Conservation (phyloP, 1,140 invertebrate species). For the Drosophila erecta region DNA sequence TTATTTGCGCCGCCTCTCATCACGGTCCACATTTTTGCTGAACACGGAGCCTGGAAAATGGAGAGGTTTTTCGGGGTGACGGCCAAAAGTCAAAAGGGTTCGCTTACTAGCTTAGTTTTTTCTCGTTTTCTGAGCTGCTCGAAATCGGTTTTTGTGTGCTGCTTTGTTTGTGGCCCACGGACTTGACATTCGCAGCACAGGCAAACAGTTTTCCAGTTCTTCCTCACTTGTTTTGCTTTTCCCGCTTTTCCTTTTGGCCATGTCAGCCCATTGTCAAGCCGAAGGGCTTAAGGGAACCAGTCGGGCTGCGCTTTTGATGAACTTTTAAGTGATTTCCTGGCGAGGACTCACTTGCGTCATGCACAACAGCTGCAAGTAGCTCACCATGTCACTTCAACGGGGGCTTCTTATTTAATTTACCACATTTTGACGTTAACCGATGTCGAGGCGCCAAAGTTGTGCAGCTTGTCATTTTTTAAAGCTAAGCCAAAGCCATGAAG, state of each 20-base stretch:
- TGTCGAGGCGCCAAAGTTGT: background rate
- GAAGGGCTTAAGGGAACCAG: constrained; percentile 25
- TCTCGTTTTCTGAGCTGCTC: constrained; percentile 17
- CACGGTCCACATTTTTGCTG: constrained; percentile 9
- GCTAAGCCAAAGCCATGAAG: too few species aligned
- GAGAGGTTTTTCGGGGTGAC: background rate
- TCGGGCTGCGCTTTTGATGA: constrained; percentile 59
- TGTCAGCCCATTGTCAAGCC: constrained; percentile 52
- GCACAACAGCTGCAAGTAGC: constrained; percentile 17
- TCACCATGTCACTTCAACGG: constrained; percentile 7
- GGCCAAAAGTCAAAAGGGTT: constrained; percentile 18
- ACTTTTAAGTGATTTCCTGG: constrained; percentile 74
- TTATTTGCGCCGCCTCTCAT: constrained; percentile 1
- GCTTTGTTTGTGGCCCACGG: constrained; percentile 20
- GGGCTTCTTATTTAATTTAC: constrained; percentile 26
- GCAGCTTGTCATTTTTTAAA: background rate
- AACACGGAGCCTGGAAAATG: constrained; percentile 1
- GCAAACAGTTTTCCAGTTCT: constrained; percentile 39
- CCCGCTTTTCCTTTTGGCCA: constrained; percentile 3
- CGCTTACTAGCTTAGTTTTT: constrained; percentile 36
- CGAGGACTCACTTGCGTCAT: constrained; percentile 32
- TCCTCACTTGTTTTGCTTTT: constrained; percentile 23
- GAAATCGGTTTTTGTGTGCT: constrained; percentile 11
- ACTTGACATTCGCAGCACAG: constrained; percentile 42
- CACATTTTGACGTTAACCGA: background rate